Evolutionary conservation across 2,797 vertebrate genomes (phyloP).

Genomic region (Cyprinella venusta): DNA sequence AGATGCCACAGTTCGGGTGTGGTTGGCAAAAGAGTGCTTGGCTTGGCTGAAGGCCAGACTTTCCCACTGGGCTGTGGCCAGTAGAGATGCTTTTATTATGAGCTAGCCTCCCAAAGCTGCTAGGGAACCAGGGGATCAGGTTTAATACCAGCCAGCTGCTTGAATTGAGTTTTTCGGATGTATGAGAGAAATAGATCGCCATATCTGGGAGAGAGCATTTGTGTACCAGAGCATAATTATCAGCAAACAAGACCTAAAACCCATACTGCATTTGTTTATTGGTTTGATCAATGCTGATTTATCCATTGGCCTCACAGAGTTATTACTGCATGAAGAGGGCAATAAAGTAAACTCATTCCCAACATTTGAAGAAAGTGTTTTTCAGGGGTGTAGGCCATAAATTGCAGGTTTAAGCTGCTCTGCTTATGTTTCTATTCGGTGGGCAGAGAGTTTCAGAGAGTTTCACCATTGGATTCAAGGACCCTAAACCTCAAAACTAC

Average conservation of each 20-base stretch:
- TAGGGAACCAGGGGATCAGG: conserved; percentile 76
- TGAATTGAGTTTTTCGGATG: conserved; percentile 55
- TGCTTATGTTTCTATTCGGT: neutral
- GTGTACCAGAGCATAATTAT: neutral
- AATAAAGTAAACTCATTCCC: conserved; percentile 52
- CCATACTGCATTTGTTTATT: neutral
- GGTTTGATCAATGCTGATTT: neutral
- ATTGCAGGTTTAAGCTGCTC: neutral
- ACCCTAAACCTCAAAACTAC: neutral
- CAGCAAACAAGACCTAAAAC: neutral
- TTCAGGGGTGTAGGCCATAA: neutral
- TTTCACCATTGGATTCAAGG: neutral
- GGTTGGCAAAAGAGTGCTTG: conserved; percentile 75
- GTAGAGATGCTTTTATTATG: conserved; percentile 79
- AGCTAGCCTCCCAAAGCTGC: conserved; percentile 77
- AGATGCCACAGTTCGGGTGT: conserved; percentile 76
- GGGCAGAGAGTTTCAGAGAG: neutral
- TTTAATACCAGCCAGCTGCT: conserved; percentile 82
- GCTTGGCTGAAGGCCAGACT: conserved; percentile 76
- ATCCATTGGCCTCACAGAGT: neutral
- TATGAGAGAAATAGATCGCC: conserved; percentile 43
- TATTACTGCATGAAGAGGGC: conserved; percentile 23
- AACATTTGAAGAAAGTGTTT: conserved; percentile 13
- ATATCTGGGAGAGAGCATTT: conserved; percentile 41
- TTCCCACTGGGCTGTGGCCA: conserved; percentile 71